Base-by-base conservation (phyloP, 2,888 invertebrate species). In the Emmelina monodactyla region DNA sequence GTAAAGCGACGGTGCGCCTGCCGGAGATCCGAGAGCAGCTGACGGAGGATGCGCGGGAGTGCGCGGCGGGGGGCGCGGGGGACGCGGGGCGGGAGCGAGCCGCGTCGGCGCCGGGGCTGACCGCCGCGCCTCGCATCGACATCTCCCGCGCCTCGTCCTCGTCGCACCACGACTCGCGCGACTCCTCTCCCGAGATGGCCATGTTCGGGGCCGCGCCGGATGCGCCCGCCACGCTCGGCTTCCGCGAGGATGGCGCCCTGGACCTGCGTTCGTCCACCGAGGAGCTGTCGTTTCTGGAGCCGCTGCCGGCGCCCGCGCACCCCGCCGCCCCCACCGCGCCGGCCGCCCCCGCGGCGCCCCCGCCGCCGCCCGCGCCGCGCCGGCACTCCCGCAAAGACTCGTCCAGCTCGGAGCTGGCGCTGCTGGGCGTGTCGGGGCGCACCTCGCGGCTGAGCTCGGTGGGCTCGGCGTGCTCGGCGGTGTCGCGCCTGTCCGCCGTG, bases 101-200 rank as follows among this genome's bases (percentile, higher is more conserved):
- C 13, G 67, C 62, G 47, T 76, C 79, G 32, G 71, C 79, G 44
- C 75, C 73, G 38, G 54, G 54, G 35, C 56, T 68, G 37, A 88
- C 91, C 13, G 83, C 85, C 45, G 88, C 92, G 34, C 93, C 93
- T 14, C 85, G 94, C 53, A 94, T 93, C 51, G 93, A 94, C 75
- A 90, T 94, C 62, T 93, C 92, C 46, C 85, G 93, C 47, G 93
- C 94, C 3, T 92, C 92, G 57, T 91, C 91, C 62, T 92, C 92
- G 38, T 91, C 91, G 22, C 92, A 93, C 53, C 92, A 92, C 59
- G 92, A 92, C 58, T 91, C 91, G 51, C 85, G 89, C 32, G 91
- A 91, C 55, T 90, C 90, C 54, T 90, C 91, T 32, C 92, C 93
- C 1, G 93, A 93, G 62, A 83, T 91, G 58, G 92, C 92, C 45